Conservation (phyloP, 2,888 invertebrate species). For the Drosophila mayaguana region DNA sequence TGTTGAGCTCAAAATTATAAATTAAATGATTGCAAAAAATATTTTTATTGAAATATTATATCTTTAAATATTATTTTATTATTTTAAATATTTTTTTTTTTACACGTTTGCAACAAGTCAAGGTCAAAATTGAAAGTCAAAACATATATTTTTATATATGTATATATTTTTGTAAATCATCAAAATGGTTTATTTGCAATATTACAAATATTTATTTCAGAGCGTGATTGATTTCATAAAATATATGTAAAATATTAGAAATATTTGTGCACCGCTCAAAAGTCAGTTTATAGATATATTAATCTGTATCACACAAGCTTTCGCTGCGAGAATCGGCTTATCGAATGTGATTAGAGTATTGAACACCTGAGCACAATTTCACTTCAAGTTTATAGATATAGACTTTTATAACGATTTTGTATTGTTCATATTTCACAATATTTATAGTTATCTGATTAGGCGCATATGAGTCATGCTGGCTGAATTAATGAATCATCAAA, state of each 20-base stretch:
- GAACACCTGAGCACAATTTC: conserved; percentile 22
- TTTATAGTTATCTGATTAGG: conserved; percentile 11
- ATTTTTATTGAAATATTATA: too few relatives aligned
- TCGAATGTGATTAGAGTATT: not conserved
- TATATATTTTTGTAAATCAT: too few relatives aligned
- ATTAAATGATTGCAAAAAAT: too few relatives aligned
- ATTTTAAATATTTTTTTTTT: too few relatives aligned
- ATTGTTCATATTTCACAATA: not conserved
- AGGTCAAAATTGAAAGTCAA: too few relatives aligned
- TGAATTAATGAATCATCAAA: conserved; percentile 15
- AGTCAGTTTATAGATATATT: not conserved
- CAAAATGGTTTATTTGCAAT: too few relatives aligned
- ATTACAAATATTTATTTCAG: too few relatives aligned
- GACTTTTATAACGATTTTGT: not conserved
- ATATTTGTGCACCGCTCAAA: not conserved
- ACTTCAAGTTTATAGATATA: not conserved
- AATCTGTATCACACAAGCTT: not conserved
- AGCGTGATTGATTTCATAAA: too few relatives aligned
- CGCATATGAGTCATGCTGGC: conserved; percentile 52
- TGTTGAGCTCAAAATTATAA: too few relatives aligned
- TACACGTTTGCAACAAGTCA: too few relatives aligned
- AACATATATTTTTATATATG: too few relatives aligned
- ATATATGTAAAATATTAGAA: not conserved
- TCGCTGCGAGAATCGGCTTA: not conserved
- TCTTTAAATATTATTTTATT: too few relatives aligned